Base-by-base conservation (phyloP, 1,140 invertebrate genomes). In the Thrips palmi region DNA sequence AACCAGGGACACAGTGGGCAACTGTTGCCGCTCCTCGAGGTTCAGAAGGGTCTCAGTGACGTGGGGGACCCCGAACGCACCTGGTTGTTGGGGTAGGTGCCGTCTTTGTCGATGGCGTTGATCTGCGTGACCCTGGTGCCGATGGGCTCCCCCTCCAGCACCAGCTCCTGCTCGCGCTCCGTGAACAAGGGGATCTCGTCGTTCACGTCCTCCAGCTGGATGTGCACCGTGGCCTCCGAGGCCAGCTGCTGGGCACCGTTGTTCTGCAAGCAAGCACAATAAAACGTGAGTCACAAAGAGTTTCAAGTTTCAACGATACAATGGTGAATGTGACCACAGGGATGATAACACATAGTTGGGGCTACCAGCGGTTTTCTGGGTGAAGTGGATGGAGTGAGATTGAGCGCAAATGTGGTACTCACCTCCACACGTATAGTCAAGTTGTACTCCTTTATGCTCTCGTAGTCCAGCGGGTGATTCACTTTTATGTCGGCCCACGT, bases 401-500 rank as follows among this genome's bases (percentile, higher is more conserved):
- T 10, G 5, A 15, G 15, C 30, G 17, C 6, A 29, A 19, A 34
- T 38, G 39, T 34, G 8, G 15, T 29, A 61, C 67, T 65, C 62
- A 91, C 86, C 77, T 91, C 87, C 28, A 92, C 88, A 57, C 88
- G 74, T 56, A 94, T 86, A 4, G 88, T 94, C 39, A 94, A 62
- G 68, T 92, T 93, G 55, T 93, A 94, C 56, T 92, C 86, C 60
- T 87, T 87, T 55, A 92, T 89, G 47, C 74, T 84, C 57, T 93
- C 88, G 56, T 85, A 94, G 60, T 94, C 88, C 46, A 94, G 59
- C 11, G 84, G 85, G 66, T 92, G 86, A 64, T 94, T 92, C 42
- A 93, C 86, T 68, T 91, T 87, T 58, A 93, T 85, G 53, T 91
- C 86, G 8, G 84, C 85, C 83, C 85, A 92, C 45, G 84, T 89